These are phyloP conservation scores for Podarcis siculus DNA, from an alignment of 2,797 vertebrate genomes.

Conservation along the genomic window DNA sequence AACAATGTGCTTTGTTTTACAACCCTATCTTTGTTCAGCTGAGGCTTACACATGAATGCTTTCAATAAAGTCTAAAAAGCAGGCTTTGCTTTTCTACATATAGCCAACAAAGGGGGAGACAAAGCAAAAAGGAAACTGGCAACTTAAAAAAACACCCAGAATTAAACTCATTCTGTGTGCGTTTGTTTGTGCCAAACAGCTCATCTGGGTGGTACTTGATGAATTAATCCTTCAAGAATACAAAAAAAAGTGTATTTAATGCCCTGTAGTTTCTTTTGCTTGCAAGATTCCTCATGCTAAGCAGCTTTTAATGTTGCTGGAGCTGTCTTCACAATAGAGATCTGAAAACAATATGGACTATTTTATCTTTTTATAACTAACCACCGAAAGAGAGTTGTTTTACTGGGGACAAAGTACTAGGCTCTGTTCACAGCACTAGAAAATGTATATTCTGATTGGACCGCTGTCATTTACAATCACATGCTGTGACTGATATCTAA, in stretches of 20 bases:
- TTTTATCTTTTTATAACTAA: neutral
- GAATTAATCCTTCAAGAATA: neutral
- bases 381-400: neutral
- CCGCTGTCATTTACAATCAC: neutral
- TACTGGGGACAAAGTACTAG: neutral
- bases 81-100: constrained; percentile 14
- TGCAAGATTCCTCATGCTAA: neutral
- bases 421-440: neutral
- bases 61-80: constrained; percentile 25
- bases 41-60: constrained; percentile 16
- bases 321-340: neutral
- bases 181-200: constrained; percentile 31
- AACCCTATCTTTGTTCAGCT: constrained; percentile 29
- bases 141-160: neutral
- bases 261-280: constrained; percentile 9
- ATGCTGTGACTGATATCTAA: neutral
- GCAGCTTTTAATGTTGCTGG: neutral
- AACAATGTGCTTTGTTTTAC: constrained; percentile 19
- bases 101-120: constrained; percentile 9
- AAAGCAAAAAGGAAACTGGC: constrained; percentile 34
- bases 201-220: constrained; percentile 28
- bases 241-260: constrained; percentile 22
- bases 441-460: neutral
- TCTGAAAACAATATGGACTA: neutral
- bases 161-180: constrained; percentile 3